Evolutionary conservation across 2,888 invertebrate genomes (phyloP).

Genomic region (Stegana nigrithorax): DNA sequence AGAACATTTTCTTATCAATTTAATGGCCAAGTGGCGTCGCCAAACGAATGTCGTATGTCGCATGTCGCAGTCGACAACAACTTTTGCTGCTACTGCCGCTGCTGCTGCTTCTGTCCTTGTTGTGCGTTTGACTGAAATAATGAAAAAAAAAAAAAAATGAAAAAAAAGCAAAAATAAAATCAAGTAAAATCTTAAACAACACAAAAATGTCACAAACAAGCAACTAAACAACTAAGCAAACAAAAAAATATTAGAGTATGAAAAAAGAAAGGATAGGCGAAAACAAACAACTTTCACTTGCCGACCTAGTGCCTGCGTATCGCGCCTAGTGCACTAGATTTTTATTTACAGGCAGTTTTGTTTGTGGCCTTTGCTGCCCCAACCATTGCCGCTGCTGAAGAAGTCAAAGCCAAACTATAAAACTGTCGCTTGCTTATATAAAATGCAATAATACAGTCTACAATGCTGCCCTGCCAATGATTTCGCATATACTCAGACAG

Average conservation of each 20-base stretch:
- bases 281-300: constrained; percentile 11
- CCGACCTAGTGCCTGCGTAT: not conserved
- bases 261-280: not conserved
- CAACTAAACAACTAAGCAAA: not conserved
- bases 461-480: constrained; percentile 7
- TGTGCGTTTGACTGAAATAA: not conserved
- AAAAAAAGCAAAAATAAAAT: not conserved
- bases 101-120: not conserved
- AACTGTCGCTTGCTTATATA: constrained; percentile 26
- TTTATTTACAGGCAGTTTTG: constrained; percentile 5
- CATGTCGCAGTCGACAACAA: constrained; percentile 12
- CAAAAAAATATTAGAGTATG: no score
- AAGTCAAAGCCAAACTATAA: constrained; percentile 31
- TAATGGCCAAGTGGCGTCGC: constrained; percentile 63
- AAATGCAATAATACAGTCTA: constrained; percentile 56
- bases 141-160: constrained; percentile 14
- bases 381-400: constrained; percentile 9
- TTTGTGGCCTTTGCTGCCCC: constrained; percentile 11
- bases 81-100: not conserved
- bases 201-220: constrained; percentile 8
- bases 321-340: constrained; percentile 20
- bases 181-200: not conserved
- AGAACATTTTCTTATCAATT: constrained; percentile 57
- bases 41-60: constrained; percentile 11
- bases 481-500: no score